Conservation (phyloP, 92 coral and sea anemone species). For the Palythoa grandis region DNA sequence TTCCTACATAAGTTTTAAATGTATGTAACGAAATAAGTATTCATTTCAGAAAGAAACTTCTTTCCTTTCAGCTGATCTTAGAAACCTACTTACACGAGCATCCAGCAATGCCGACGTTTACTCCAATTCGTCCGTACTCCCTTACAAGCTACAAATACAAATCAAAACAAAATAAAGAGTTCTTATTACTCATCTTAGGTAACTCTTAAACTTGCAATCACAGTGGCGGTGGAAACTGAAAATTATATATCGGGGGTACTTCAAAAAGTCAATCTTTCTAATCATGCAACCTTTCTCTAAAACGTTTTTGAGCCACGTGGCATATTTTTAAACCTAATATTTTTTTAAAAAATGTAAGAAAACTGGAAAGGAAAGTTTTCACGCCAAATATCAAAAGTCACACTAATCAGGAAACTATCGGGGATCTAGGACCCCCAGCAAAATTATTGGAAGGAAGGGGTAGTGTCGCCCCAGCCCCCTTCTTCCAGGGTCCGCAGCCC, state of each 20-base stretch:
- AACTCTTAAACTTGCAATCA: not conserved
- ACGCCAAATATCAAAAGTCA: no score
- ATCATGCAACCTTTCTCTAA: not conserved
- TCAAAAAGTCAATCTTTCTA: not conserved
- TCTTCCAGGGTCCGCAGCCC: no score
- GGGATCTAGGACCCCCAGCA: no score
- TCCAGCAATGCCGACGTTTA: conserved; percentile 68
- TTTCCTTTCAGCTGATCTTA: not conserved
- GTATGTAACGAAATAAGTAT: not conserved
- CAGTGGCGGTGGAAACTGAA: not conserved
- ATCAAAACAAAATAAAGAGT: not conserved
- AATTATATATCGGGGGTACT: not conserved
- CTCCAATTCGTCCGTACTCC: conserved; percentile 65
- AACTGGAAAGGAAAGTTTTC: no score
- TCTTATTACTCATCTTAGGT: not conserved
- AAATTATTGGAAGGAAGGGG: no score
- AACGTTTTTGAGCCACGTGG: no score
- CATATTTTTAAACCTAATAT: no score
- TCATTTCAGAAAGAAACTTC: not conserved
- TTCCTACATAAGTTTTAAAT: not conserved
- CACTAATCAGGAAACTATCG: no score
- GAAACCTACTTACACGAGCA: conserved; percentile 75
- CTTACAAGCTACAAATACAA: conserved; percentile 55
- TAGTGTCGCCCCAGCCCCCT: no score
- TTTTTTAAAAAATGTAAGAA: no score